These are phyloP conservation scores for Taxidea taxus DNA, from an alignment of 2,113 vertebrate genomes.

Conservation along the genomic window DNA sequence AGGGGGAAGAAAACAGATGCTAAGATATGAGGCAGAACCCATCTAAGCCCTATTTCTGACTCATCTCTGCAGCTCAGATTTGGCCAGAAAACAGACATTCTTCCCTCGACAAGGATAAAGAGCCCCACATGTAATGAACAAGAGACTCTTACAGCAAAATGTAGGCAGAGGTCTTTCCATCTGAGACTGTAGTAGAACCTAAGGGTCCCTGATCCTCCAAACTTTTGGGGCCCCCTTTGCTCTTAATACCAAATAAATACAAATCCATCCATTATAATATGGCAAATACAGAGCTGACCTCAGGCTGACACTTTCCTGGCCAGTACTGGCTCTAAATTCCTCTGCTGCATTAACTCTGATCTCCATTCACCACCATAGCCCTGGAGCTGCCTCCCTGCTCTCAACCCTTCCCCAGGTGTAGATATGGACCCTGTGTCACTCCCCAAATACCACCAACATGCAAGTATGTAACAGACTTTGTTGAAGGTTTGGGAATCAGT, in stretches of 20 bases:
- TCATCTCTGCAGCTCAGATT: background rate
- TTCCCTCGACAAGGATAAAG: background rate
- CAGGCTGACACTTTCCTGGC: background rate
- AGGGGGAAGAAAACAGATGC: background rate
- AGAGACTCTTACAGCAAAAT: background rate
- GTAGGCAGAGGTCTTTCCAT: background rate
- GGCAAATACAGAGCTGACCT: background rate
- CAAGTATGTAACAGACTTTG: background rate
- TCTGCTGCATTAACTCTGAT: background rate
- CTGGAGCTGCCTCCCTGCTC: background rate
- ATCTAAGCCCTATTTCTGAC: background rate
- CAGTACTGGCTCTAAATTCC: background rate
- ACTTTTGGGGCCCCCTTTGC: background rate
- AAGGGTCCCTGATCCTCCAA: background rate
- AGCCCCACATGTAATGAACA: background rate
- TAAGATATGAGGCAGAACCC: background rate
- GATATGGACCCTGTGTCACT: background rate
- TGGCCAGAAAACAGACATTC: background rate
- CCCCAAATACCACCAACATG: background rate
- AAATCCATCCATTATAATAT: background rate
- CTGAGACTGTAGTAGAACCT: background rate
- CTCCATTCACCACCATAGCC: background rate
- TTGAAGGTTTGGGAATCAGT: background rate
- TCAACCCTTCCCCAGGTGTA: background rate
- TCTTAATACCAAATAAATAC: background rate